Conservation (phyloP, 2,888 invertebrate species). For the Zeuzera pyrina region DNA sequence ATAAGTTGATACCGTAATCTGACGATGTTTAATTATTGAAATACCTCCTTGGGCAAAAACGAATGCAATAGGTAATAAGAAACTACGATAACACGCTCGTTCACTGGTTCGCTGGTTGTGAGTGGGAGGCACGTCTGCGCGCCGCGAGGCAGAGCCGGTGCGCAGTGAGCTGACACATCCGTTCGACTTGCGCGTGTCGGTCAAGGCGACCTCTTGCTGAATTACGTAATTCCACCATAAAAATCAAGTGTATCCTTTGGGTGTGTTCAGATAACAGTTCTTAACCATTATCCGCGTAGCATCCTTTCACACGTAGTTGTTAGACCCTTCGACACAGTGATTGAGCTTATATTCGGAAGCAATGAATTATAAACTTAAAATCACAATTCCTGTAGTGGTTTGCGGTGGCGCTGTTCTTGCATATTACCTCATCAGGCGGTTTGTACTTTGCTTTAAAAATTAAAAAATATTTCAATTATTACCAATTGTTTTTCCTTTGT, state of each 20-base stretch:
- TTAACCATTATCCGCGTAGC: conserved; percentile 40
- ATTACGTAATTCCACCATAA: conserved; percentile 67
- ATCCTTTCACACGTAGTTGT: conserved; percentile 31
- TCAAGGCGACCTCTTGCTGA: conserved; percentile 65
- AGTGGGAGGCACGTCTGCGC: conserved; percentile 65
- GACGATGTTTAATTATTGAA: conserved; percentile 51
- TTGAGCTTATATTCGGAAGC: conserved; percentile 28
- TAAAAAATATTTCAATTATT: too few relatives aligned
- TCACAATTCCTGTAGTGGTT: conserved; percentile 64
- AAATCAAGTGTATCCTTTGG: conserved; percentile 52
- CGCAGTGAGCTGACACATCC: conserved; percentile 69
- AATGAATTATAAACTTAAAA: conserved; percentile 68
- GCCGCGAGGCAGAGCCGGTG: conserved; percentile 44
- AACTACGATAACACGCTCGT: conserved; percentile 59
- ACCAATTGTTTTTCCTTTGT: too few relatives aligned
- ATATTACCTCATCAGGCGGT: conserved; percentile 71
- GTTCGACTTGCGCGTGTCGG: conserved; percentile 68
- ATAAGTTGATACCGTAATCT: conserved; percentile 48
- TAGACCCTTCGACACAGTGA: conserved; percentile 25
- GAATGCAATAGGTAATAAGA: conserved; percentile 62
- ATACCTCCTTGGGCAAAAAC: too few relatives aligned
- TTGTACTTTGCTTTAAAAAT: too few relatives aligned
- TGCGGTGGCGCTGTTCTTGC: conserved; percentile 68
- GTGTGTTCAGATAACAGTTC: conserved; percentile 58
- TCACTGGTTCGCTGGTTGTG: conserved; percentile 40